A percentile compares a stretch with the other conserved stretches of the same genome.
Evolutionary conservation across 2,888 invertebrate genomes (phyloP).

Genomic region (Endotricha flammealis): DNA sequence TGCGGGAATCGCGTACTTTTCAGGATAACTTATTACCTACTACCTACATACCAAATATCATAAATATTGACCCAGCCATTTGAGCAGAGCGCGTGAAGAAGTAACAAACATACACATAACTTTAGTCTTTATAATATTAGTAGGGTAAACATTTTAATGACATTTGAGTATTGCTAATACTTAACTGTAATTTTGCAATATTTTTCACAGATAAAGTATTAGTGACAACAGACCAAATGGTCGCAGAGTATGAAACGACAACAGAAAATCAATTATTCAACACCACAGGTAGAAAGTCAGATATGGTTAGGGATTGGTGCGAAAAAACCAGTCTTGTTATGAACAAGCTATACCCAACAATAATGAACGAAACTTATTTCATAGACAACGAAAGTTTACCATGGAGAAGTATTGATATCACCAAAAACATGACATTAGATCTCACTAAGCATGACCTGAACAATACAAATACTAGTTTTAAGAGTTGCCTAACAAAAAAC

Average conservation of each 20-base stretch:
- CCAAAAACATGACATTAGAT: slow-evolving; percentile 43
- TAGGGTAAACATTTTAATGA: too few relatives aligned
- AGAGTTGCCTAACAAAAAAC: slow-evolving; percentile 50
- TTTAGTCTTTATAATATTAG: too few relatives aligned
- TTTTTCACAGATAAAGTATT: slow-evolving; percentile 83
- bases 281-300: slow-evolving; percentile 49
- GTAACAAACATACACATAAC: too few relatives aligned
- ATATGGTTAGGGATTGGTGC: slow-evolving; percentile 66
- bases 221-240: slow-evolving; percentile 77
- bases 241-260: slow-evolving; percentile 77
- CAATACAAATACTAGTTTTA: slow-evolving; percentile 46
- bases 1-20: too few relatives aligned
- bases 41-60: too few relatives aligned
- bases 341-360: slow-evolving; percentile 67
- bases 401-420: slow-evolving; percentile 37
- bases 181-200: too few relatives aligned
- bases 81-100: too few relatives aligned
- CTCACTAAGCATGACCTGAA: slow-evolving; percentile 34
- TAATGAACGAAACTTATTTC: slow-evolving; percentile 54
- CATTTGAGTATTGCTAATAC: too few relatives aligned
- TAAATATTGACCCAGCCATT: too few relatives aligned
- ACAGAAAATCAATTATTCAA: slow-evolving; percentile 45
- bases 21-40: too few relatives aligned
- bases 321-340: slow-evolving; percentile 56
- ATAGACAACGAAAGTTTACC: slow-evolving; percentile 51